A percentile compares a stretch with the other conserved stretches of the same genome.
Evolutionary conservation across 2,888 invertebrate genomes (phyloP).

Genomic region (Ochlodes sylvanus): DNA sequence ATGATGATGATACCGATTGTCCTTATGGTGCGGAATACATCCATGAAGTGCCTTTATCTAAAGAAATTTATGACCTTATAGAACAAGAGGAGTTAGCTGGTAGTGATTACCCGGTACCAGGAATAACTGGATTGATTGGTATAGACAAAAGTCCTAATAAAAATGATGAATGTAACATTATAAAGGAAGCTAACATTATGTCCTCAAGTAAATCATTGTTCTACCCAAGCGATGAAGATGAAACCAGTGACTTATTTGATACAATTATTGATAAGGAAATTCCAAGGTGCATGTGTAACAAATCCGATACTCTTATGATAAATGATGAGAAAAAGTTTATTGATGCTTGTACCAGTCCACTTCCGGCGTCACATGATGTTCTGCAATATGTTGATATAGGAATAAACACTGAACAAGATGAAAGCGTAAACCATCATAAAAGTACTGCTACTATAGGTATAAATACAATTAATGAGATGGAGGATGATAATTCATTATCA

Average conservation of each 20-base stretch:
- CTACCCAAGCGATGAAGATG: background rate
- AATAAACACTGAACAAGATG: slow-evolving; percentile 2
- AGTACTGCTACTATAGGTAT: background rate
- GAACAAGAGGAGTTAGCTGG: slow-evolving; percentile 43
- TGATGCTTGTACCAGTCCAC: slow-evolving; percentile 50
- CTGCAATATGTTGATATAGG: slow-evolving; percentile 5
- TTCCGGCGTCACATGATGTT: slow-evolving; percentile 16
- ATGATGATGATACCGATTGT: background rate
- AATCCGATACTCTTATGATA: background rate
- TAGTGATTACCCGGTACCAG: slow-evolving; percentile 8
- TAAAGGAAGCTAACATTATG: background rate
- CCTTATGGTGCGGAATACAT: slow-evolving; percentile 32
- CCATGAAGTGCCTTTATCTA: slow-evolving; percentile 50
- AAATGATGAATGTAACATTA: slow-evolving; percentile 21
- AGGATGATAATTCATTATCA: background rate
- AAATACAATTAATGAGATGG: background rate
- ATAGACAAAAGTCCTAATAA: slow-evolving; percentile 51
- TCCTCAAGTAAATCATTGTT: background rate
- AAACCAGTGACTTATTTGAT: background rate
- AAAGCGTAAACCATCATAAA: background rate
- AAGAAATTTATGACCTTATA: slow-evolving; percentile 41
- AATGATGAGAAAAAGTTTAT: slow-evolving; percentile 11
- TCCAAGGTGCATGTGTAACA: slow-evolving; percentile 1
- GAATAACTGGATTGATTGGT: slow-evolving; percentile 39
- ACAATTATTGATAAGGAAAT: background rate